Evolutionary conservation across 2,113 vertebrate genomes (phyloP), one percentile per base, ranked within the genome.

Genomic region (Rostratula benghalensis): DNA sequence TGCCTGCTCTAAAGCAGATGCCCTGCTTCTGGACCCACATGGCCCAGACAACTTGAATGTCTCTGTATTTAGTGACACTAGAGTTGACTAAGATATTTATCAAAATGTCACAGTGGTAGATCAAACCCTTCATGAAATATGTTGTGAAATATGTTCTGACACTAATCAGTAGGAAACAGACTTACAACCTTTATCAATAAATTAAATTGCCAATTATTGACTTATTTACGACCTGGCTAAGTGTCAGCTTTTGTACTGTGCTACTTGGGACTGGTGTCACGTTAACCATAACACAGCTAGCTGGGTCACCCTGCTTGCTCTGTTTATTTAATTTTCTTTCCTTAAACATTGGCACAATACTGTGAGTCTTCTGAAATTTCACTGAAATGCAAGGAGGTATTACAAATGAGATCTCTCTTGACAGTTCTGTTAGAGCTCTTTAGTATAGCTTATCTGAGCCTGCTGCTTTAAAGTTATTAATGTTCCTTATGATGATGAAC

Each of bases 121-220:
- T 64, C 37, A 95, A 94, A 85, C 59, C 24, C 53, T 82, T 61
- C 87, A 53, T 63, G 89, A 94, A 94, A 86, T 43, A 57, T 1
- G 6, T 87, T 97, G 75, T 74, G 86, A 92, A 95, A 96, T 48
- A 82, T 31, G 19, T 90, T 93, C 54, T 75, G 57, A 46, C 59
- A 50, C 31, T 45, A 54, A n/a, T 60, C 53, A 41, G 48, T 53
- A 87, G 48, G 77, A 95, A 91, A 91, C 63, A 61, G 53, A 61
- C 57, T 57, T 31, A 33, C 27, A 91, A 46, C 13, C 16, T 56
- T 90, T 93, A 90, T 76, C 75, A 80, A 77, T 43, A 93, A 89
- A 89, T 83, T 87, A 85, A 70, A 90, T 68, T 85, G 91, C 93
- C 91, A 97, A 13, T 69, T 94, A 93, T 94, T 93, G 95, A 96